Evolutionary conservation across 2,113 vertebrate species (phyloP).

Genomic region (Chroicocephalus ridibundus): DNA sequence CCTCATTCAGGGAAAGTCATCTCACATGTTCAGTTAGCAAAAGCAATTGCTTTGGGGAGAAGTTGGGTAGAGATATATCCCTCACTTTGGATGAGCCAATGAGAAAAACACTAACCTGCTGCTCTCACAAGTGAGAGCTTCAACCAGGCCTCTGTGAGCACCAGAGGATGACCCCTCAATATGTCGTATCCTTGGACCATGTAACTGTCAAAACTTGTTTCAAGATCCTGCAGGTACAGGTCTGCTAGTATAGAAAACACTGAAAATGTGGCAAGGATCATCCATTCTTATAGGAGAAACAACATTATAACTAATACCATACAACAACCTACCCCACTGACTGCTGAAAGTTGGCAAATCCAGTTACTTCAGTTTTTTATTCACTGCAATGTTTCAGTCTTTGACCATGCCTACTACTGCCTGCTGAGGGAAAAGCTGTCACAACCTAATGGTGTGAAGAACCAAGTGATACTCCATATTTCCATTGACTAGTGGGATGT

Average conservation of each 20-base stretch:
- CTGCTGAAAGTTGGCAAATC: neutral
- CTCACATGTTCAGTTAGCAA: neutral
- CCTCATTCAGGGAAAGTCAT: neutral
- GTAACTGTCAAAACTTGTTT: neutral
- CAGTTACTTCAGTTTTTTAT: neutral
- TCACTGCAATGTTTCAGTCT: neutral
- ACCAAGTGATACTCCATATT: neutral
- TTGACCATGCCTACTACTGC: neutral
- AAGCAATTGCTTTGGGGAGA: neutral
- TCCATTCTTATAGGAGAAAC: neutral
- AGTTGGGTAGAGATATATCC: neutral
- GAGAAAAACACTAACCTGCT: neutral
- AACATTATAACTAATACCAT: neutral
- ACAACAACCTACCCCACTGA: neutral
- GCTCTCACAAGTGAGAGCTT: neutral
- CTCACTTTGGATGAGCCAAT: neutral
- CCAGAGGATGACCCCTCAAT: neutral
- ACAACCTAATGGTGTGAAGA: neutral
- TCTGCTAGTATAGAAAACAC: neutral
- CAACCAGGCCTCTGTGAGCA: neutral
- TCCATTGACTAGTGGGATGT: neutral
- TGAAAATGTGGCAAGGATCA: neutral
- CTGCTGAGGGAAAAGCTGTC: neutral
- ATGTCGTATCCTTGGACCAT: neutral
- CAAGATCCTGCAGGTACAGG: neutral